Conservation (phyloP, 1,140 invertebrate genomes). For the Thaumetopoea pityocampa region DNA sequence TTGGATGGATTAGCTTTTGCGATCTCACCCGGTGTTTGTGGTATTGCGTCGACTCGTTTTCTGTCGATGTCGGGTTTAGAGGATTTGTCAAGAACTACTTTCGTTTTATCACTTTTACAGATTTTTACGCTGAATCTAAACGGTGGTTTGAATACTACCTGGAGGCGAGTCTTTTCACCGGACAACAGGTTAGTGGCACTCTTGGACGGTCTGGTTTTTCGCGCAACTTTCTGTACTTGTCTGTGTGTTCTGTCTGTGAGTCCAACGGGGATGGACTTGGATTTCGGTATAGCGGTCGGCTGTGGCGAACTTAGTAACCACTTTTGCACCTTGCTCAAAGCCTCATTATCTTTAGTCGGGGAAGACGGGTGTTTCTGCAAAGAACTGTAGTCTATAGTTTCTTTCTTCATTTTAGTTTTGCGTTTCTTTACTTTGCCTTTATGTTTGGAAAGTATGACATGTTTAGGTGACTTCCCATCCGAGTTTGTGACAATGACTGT, state of each 20-base stretch:
- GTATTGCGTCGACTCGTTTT: slow-evolving; percentile 49
- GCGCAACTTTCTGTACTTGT: slow-evolving; percentile 48
- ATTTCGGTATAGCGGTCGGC: slow-evolving; percentile 77
- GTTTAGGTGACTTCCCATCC: slow-evolving; percentile 69
- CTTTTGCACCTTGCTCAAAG: slow-evolving; percentile 88
- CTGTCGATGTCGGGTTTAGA: slow-evolving; percentile 65
- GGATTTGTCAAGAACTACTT: slow-evolving; percentile 71
- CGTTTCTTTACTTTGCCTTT: slow-evolving; percentile 69
- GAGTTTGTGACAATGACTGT: slow-evolving; percentile 57
- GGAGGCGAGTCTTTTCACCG: slow-evolving; percentile 81
- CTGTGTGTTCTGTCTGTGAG: slow-evolving; percentile 73
- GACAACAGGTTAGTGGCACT: slow-evolving; percentile 73
- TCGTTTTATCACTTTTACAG: slow-evolving; percentile 79
- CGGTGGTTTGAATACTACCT: slow-evolving; percentile 90
- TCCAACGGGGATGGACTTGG: slow-evolving; percentile 83
- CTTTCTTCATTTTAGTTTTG: slow-evolving; percentile 76
- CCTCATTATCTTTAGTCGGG: slow-evolving; percentile 78
- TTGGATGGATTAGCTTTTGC: slow-evolving; percentile 42
- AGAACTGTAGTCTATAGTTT: slow-evolving; percentile 87
- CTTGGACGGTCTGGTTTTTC: slow-evolving; percentile 70
- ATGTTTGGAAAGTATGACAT: slow-evolving; percentile 65
- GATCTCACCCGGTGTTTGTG: slow-evolving; percentile 31
- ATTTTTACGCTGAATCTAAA: slow-evolving; percentile 90
- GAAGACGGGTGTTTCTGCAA: slow-evolving; percentile 77
- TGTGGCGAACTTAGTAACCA: slow-evolving; percentile 88